Evolutionary conservation across 2,888 invertebrate genomes (phyloP).

Genomic region (Panzeria rudis): DNA sequence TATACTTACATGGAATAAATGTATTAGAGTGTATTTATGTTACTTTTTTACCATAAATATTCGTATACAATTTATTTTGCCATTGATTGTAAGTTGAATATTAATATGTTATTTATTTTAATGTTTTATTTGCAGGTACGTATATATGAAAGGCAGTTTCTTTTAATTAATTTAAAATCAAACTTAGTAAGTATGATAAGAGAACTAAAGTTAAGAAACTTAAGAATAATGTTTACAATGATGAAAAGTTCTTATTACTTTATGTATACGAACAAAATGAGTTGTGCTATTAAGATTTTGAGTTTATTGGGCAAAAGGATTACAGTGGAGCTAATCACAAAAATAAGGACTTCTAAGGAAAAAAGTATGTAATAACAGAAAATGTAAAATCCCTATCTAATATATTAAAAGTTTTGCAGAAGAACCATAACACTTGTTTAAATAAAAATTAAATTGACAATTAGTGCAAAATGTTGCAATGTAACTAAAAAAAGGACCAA

Average conservation of each 20-base stretch:
- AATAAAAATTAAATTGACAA: no score
- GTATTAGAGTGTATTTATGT: neutral
- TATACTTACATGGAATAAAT: neutral
- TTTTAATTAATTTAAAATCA: neutral
- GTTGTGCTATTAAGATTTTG: no score
- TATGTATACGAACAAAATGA: no score
- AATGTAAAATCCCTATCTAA: no score
- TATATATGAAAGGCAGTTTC: neutral
- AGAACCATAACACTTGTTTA: no score
- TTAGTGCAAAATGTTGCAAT: no score
- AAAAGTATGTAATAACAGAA: no score
- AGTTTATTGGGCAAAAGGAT: no score
- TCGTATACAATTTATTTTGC: neutral
- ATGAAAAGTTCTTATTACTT: neutral
- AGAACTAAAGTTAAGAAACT: neutral
- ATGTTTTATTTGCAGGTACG: slow-evolving; percentile 34
- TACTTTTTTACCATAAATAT: neutral
- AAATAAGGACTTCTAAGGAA: no score
- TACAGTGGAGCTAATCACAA: no score
- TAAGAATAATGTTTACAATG: neutral
- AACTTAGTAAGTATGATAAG: neutral
- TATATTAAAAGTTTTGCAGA: no score
- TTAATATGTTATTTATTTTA: neutral
- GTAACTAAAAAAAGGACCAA: no score
- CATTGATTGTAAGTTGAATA: neutral